Base-by-base conservation (phyloP, 2,888 invertebrate species). In the Ellobium chinense region DNA sequence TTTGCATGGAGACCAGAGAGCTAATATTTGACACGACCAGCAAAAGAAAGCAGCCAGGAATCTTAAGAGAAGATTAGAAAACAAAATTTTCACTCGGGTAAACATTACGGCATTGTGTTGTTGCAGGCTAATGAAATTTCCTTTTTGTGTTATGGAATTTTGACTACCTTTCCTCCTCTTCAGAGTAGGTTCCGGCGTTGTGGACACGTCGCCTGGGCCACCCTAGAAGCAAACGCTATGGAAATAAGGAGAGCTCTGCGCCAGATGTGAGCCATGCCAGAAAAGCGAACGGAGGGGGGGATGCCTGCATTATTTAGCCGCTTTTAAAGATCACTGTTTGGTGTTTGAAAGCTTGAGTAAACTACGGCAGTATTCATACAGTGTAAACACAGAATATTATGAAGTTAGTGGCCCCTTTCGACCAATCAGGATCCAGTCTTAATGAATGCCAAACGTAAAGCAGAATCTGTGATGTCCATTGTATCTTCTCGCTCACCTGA, bases 51-150 rank as follows among this genome's bases (percentile, higher is more conserved):
- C 29, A 29, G 1, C 31, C 21, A 69, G 18, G 46, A 46, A 69
- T 18, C 46, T n/a, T n/a, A 54, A 29, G 21, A 29, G 69, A 69
- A 54, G 69, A 69, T 69, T 69, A 69, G 31, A 27, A 69, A 69
- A 54, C 46, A 54, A 37, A 69, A 69, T 54, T 69, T 69, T 69
- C 54, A 69, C 7, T 27, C 54, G 0, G 46, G 69, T 54, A 69
- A 69, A 69, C 69, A 69, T 69, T 69, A 69, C 54, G 7, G 29
- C 54, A 69, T 69, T 69, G 69, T 69, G 54, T 54, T 69, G 37
- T 69, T 69, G 9, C 69, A 54, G 31, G 7, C 54, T 69, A 46
- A 69, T 69, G 54, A 69, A 69, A 46, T 54, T 54, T 69, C 69
- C 46, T 31, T 46, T 69, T 39, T 36, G 21, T 54, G 69, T 69